These are phyloP conservation scores for Circaetus cinerascens DNA, from an alignment of 2,113 vertebrate species.

Conservation along the genomic window DNA sequence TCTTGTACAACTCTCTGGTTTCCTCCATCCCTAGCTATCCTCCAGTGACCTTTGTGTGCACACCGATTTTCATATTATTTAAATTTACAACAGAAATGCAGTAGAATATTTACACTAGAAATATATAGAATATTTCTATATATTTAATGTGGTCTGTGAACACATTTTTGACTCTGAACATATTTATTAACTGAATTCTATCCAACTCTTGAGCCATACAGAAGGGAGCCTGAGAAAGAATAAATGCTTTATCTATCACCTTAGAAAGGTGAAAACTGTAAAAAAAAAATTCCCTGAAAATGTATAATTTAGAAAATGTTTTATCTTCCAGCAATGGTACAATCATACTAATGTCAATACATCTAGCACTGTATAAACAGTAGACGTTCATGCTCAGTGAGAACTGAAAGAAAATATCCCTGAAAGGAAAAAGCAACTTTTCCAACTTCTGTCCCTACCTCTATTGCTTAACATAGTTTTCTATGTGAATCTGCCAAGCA, in stretches of 20 bases:
- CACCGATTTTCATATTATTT: neutral
- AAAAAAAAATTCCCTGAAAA: neutral
- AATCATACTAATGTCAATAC: too few relatives aligned
- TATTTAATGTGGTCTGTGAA: neutral
- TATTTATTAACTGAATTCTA: neutral
- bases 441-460: neutral
- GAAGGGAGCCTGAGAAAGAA: neutral
- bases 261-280: neutral
- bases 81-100: neutral
- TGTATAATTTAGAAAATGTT: neutral
- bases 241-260: neutral
- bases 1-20: neutral
- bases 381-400: neutral
- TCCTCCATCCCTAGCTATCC: neutral
- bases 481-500: neutral
- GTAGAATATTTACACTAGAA: neutral
- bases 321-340: neutral
- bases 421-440: neutral
- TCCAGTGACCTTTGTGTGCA: neutral
- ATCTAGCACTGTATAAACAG: neutral
- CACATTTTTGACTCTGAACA: neutral
- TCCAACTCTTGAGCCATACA: neutral
- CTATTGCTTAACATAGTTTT: neutral
- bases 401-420: neutral
- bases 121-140: neutral